Evolutionary conservation across 2,113 vertebrate species (phyloP).

Genomic region (Emydocephalus ijimae): DNA sequence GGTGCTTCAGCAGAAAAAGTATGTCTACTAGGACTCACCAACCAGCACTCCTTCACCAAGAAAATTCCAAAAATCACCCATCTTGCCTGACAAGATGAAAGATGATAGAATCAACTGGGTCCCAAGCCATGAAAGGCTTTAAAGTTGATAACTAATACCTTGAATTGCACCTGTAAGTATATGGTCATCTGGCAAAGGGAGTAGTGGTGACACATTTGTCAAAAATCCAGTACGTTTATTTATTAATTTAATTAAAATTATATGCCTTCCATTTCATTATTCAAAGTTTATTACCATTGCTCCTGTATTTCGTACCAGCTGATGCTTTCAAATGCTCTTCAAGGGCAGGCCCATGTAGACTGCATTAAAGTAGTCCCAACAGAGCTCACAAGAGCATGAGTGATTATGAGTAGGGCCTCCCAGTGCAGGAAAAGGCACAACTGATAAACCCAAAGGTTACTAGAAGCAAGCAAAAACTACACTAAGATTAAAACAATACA

Average conservation of each 20-base stretch:
- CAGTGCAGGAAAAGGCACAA: neutral
- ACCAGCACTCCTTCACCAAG: neutral
- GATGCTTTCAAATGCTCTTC: neutral
- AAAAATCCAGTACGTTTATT: neutral
- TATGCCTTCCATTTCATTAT: neutral
- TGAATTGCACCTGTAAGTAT: neutral
- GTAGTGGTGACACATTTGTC: neutral
- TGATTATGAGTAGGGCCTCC: neutral
- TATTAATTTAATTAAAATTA: neutral
- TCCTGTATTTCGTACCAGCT: neutral
- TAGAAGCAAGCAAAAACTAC: slow-evolving; percentile 49
- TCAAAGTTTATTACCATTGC: neutral
- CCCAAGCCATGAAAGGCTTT: neutral
- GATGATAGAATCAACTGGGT: neutral
- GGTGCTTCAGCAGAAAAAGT: neutral
- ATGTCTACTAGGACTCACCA: neutral
- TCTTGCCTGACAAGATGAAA: neutral
- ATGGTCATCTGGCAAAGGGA: neutral
- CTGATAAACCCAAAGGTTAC: slow-evolving; percentile 7
- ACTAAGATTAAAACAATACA: slow-evolving; percentile 38
- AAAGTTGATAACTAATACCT: neutral
- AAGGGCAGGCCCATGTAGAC: neutral
- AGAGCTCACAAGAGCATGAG: neutral
- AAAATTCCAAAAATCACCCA: neutral
- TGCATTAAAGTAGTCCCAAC: neutral